These are phyloP conservation scores for Hirudinaria manillensis DNA, from an alignment of 2,888 invertebrate species.

Conservation along the genomic window DNA sequence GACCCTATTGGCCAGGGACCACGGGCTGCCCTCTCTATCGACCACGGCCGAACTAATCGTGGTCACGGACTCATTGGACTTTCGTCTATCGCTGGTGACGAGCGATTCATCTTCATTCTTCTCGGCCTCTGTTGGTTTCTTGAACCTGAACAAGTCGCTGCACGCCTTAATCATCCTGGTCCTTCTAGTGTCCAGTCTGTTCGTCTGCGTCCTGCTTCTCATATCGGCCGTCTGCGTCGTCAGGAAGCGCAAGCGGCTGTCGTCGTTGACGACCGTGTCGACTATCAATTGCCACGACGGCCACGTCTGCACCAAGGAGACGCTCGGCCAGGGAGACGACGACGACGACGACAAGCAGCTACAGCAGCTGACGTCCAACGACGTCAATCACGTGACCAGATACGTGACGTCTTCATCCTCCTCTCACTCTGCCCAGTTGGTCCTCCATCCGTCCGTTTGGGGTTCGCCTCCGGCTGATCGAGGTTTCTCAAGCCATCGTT, in stretches of 20 bases:
- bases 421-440: background rate
- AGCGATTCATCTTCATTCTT: background rate
- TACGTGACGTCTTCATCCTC: background rate
- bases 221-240: constrained; percentile 21
- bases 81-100: background rate
- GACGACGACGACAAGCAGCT: constrained; percentile 20
- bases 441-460: background rate
- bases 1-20: constrained; percentile 23
- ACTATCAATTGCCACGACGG: constrained; percentile 16
- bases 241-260: constrained; percentile 25
- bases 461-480: background rate
- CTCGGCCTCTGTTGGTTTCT: constrained; percentile 4
- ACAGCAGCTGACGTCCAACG: constrained; percentile 8
- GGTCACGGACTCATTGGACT: background rate
- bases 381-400: background rate
- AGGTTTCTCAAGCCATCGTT: background rate
- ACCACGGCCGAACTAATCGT: constrained; percentile 21
- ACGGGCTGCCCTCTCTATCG: constrained; percentile 18
- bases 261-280: constrained; percentile 22
- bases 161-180: constrained; percentile 23
- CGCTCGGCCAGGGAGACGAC: background rate
- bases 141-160: constrained; percentile 18
- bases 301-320: constrained; percentile 4
- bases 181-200: constrained; percentile 16
- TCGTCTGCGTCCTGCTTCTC: constrained; percentile 25